These are phyloP conservation scores for Parthenolecanium corni DNA, from an alignment of 2,888 invertebrate species.

Conservation along the genomic window DNA sequence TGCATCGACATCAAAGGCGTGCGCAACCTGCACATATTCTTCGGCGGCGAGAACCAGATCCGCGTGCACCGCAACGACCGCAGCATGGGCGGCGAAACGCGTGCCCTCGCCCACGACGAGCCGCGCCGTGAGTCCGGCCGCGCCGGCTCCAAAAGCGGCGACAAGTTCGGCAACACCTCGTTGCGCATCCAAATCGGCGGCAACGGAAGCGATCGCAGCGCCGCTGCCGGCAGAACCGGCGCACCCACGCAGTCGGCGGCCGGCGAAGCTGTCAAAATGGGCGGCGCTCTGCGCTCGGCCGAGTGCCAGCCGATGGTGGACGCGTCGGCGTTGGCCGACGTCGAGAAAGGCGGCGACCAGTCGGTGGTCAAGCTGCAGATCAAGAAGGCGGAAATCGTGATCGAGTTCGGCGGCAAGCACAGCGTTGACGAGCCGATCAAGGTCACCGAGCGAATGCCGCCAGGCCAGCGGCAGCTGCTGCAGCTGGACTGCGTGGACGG, in stretches of 20 bases:
- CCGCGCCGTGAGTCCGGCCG: background rate
- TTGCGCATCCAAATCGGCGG: constrained; percentile 31
- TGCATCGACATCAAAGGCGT: constrained; percentile 36
- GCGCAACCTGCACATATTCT: constrained; percentile 36
- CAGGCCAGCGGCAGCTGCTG: background rate
- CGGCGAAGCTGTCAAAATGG: background rate
- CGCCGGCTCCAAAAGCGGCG: background rate
- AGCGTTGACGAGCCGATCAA: background rate
- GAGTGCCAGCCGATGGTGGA: background rate
- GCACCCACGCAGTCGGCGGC: background rate
- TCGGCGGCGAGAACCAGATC: constrained; percentile 35
- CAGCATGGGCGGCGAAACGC: constrained; percentile 18
- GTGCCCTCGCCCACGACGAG: constrained; percentile 29
- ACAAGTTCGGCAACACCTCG: constrained; percentile 20
- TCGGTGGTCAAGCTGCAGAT: constrained; percentile 35
- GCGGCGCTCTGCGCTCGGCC: constrained; percentile 11
- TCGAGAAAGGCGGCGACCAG: constrained; percentile 26
- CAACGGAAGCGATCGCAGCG: background rate
- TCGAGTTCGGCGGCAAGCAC: constrained; percentile 34
- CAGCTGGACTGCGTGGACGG: background rate
- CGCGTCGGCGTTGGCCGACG: background rate
- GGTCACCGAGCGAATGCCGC: too few species aligned
- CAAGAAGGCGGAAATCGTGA: constrained; percentile 36
- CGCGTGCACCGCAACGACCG: constrained; percentile 34
- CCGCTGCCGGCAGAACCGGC: background rate